A percentile compares a stretch with the other conserved stretches of the same genome.
These are phyloP conservation scores for Acrobasis repandana DNA, from an alignment of 2,888 invertebrate species.

Conservation along the genomic window DNA sequence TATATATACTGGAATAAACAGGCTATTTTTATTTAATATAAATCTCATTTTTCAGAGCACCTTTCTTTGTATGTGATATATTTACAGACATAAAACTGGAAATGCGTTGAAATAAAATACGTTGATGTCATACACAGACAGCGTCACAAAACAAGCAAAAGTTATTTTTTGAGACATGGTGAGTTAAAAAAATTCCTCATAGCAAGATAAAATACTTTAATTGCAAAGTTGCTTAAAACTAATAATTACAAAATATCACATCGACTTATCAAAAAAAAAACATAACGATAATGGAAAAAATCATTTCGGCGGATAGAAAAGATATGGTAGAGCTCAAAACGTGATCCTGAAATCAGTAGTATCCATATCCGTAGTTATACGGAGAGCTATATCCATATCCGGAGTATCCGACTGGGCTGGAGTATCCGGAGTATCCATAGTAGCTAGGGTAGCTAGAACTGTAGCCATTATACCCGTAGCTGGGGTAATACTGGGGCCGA, in stretches of 20 bases:
- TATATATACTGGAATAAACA: no score
- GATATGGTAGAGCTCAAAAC: slow-evolving; percentile 10
- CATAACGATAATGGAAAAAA: slow-evolving; percentile 2
- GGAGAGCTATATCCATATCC: slow-evolving; percentile 64
- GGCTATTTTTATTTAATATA: no score
- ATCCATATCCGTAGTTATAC: slow-evolving; percentile 65
- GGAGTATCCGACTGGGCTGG: slow-evolving; percentile 58
- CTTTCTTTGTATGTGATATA: no score
- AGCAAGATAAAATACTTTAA: slow-evolving; percentile 4
- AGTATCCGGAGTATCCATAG: slow-evolving; percentile 64
- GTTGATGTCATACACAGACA: no score
- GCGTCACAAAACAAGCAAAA: no score
- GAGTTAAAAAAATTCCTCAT: background rate
- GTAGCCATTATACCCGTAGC: slow-evolving; percentile 60
- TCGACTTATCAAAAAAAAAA: background rate
- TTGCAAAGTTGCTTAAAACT: background rate
- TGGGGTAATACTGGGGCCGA: slow-evolving; percentile 66
- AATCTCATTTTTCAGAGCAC: no score
- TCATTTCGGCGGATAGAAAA: background rate
- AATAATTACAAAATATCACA: slow-evolving; percentile 9
- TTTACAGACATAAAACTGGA: no score
- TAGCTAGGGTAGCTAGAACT: slow-evolving; percentile 59
- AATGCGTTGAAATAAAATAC: no score
- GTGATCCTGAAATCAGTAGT: slow-evolving; percentile 51
- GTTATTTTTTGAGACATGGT: background rate